Evolutionary conservation across 2,113 vertebrate species (phyloP), one percentile per base, ranked within the genome.

Genomic region (Triplophysa siluroides): DNA sequence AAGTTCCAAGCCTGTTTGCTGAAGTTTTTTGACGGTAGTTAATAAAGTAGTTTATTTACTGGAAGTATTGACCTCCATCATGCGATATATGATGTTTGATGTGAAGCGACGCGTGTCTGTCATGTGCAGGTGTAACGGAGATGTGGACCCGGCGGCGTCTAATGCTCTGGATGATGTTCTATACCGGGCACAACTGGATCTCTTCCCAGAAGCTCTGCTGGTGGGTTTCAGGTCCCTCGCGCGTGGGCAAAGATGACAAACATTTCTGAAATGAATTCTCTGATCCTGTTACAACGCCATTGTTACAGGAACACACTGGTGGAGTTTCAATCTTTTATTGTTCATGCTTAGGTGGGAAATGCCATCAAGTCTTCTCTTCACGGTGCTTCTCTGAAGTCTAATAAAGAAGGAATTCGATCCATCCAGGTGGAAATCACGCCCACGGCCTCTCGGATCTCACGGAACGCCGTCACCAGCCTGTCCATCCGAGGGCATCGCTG

Each of bases 351-450:
- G 98, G 95, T 98, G 90, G 96, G 96, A 76, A 98, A 99, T 82
- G 98, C 98, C 92, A 96, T 98, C 91, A 98, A 97, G 92, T 96
- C 97, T 29, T 96, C 96, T 9, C 88, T 97, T 88, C 95, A 94
- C 69, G 92, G 95, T 33, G 95, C 94, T 61, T 94, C 96, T 21
- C 89, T 98, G 86, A 98, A 97, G 89, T 95, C 95, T 89, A 97
- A 90, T 88, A 98, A 97, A 89, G 95, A 98, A 88, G 96, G 97
- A 5, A 92, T 94, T 23, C 94, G 92, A 64, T 96, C 95, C 81
- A 99, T 99, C 92, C 96, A 98, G 89, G 96, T 99, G 90, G 98
- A 99, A 91, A 96, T 99, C 90, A 99, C 98, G 19, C 98, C 97
- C 85, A 97, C 96, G 63, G 92, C 96, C 77, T 97, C 97, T 63